Conservation (phyloP, 2,888 invertebrate species). For the Hirtodrosophila histrioides region DNA sequence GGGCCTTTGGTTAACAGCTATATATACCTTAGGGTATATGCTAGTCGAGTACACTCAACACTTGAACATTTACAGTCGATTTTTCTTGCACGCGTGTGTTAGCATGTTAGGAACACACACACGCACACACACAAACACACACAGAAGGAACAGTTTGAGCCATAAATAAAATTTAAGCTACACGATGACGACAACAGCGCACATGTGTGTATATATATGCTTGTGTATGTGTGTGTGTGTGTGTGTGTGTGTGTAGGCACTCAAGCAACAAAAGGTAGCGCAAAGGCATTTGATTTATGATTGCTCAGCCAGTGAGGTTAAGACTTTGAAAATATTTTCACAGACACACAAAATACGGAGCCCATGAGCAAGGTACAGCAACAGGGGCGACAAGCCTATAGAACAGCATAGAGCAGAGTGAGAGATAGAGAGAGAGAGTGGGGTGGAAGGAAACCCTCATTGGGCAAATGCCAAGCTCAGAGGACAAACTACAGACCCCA, state of each 20-base stretch:
- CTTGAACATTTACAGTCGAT: slow-evolving; percentile 21
- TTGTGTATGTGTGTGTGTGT: slow-evolving; percentile 11
- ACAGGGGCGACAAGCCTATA: slow-evolving; percentile 19
- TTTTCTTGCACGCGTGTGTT: slow-evolving; percentile 53
- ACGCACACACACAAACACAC: slow-evolving; percentile 22
- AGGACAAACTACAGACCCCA: slow-evolving; percentile 28
- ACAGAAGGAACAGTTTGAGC: slow-evolving; percentile 56
- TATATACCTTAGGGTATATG: slow-evolving; percentile 6
- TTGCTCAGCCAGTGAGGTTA: slow-evolving; percentile 76
- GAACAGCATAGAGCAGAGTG: not conserved
- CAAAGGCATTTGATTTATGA: slow-evolving; percentile 76
- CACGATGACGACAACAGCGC: slow-evolving; percentile 64
- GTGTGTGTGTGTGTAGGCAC: slow-evolving; percentile 47
- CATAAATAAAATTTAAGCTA: slow-evolving; percentile 79
- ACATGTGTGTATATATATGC: slow-evolving; percentile 24
- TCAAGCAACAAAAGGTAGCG: slow-evolving; percentile 77
- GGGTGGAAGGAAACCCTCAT: slow-evolving; percentile 20
- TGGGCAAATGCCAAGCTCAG: slow-evolving; percentile 39
- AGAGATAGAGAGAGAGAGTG: not conserved
- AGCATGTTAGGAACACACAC: slow-evolving; percentile 50
- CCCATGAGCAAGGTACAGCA: slow-evolving; percentile 12
- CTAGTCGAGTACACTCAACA: not conserved
- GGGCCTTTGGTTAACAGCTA: too few species aligned
- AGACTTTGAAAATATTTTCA: slow-evolving; percentile 79
- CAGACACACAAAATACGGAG: slow-evolving; percentile 65